Conservation (phyloP, 2,113 vertebrate genomes). For the Barbus barbus region DNA sequence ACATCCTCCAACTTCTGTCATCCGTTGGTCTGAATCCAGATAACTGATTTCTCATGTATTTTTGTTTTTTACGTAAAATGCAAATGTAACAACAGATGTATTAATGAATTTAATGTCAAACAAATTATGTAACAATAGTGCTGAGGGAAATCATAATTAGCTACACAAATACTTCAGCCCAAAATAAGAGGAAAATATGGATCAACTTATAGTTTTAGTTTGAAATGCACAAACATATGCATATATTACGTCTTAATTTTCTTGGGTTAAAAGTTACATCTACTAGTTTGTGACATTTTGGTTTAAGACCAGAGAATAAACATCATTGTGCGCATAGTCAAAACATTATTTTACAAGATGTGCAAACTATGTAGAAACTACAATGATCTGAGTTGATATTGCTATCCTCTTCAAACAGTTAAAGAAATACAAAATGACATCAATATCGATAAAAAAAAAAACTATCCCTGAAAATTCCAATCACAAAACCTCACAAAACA, state of each 20-base stretch:
- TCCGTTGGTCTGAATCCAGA: not conserved
- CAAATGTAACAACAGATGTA: conserved; percentile 36
- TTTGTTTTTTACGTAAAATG: not conserved
- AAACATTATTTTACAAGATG: conserved; percentile 74
- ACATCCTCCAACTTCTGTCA: not conserved
- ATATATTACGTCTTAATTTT: conserved; percentile 21
- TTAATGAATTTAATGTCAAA: conserved; percentile 55
- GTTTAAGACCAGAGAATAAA: conserved; percentile 34
- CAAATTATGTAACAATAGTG: conserved; percentile 42
- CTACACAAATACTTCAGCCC: conserved; percentile 46
- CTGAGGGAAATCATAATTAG: conserved; percentile 19
- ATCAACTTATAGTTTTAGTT: conserved; percentile 38
- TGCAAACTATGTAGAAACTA: conserved; percentile 70
- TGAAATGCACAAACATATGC: conserved; percentile 2
- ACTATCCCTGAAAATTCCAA: conserved; percentile 58
- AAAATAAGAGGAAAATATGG: conserved; percentile 15
- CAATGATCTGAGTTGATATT: conserved; percentile 70
- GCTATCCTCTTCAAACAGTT: conserved; percentile 63
- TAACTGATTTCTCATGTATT: not conserved
- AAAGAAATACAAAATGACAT: conserved; percentile 52
- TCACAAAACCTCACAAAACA: conserved; percentile 61
- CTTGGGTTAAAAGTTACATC: conserved; percentile 32
- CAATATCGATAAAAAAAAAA: conserved; percentile 24
- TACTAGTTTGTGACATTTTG: conserved; percentile 25
- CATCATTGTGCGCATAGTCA: conserved; percentile 37